These are phyloP conservation scores for Periophthalmodon schlosseri DNA, from an alignment of 2,113 vertebrate genomes.

Conservation along the genomic window DNA sequence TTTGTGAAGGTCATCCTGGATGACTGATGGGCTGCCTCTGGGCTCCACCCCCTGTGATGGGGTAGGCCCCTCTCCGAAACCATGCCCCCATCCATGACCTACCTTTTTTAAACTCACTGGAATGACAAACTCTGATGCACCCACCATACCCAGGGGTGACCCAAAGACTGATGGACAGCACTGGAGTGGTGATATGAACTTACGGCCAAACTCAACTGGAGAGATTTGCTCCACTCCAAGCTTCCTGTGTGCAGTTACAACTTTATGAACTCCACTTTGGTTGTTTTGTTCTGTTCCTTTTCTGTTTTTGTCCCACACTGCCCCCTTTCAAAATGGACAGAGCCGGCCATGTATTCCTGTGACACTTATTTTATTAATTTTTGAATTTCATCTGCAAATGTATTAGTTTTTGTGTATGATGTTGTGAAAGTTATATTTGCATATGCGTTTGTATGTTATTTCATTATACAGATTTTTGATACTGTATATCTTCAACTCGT, in stretches of 20 bases:
- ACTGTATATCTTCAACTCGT: constrained; percentile 54
- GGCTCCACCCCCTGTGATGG: constrained; percentile 36
- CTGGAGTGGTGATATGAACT: constrained; percentile 62
- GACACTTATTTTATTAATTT: constrained; percentile 56
- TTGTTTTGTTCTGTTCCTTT: constrained; percentile 13
- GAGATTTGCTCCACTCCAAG: constrained; percentile 57
- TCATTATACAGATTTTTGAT: constrained; percentile 65
- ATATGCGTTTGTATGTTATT: constrained; percentile 55
- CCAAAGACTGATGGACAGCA: constrained; percentile 59
- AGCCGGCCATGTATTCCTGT: constrained; percentile 57
- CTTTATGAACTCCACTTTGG: constrained; percentile 60
- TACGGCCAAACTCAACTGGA: constrained; percentile 50
- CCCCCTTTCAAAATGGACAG: constrained; percentile 41
- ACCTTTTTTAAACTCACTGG: constrained; percentile 66
- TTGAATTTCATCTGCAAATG: constrained; percentile 62
- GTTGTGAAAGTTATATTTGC: constrained; percentile 66
- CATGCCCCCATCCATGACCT: constrained; percentile 52
- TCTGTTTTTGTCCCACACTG: constrained; percentile 19
- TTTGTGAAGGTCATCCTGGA: constrained; percentile 96
- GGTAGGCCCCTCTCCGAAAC: constrained; percentile 43
- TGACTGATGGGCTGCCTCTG: constrained; percentile 80
- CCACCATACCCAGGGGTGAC: constrained; percentile 46
- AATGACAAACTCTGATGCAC: constrained; percentile 64
- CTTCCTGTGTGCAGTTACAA: constrained; percentile 56
- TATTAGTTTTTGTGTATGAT: constrained; percentile 55